Conservation (phyloP, 2,888 invertebrate genomes). For the Heterodera filipjevi region DNA sequence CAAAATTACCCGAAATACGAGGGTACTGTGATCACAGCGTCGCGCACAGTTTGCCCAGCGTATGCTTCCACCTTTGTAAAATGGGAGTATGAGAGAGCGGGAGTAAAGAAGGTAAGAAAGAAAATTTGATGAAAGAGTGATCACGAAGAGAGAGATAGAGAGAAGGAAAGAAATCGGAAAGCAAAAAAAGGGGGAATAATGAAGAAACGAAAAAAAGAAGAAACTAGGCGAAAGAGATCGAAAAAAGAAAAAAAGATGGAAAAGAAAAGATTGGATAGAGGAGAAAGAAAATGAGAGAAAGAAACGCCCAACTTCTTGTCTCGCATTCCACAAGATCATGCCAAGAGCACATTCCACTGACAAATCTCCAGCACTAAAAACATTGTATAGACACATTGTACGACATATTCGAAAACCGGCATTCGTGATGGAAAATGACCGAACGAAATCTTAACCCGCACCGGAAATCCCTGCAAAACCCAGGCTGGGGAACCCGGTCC, state of each 20-base stretch:
- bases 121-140: neutral
- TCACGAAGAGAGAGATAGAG: too few species aligned
- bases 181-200: slow-evolving; percentile 60
- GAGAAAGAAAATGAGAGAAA: too few species aligned
- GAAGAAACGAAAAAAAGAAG: neutral
- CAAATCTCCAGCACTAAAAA: slow-evolving; percentile 69
- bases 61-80: slow-evolving; percentile 75
- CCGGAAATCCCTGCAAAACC: too few species aligned
- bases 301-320: slow-evolving; percentile 75
- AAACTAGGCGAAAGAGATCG: too few species aligned
- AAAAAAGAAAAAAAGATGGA: neutral
- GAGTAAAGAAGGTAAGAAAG: neutral
- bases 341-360: slow-evolving; percentile 89
- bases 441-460: too few species aligned
- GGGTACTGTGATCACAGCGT: slow-evolving; percentile 92
- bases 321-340: slow-evolving; percentile 86
- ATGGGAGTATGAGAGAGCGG: neutral
- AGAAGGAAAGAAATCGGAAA: too few species aligned
- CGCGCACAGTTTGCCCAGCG: slow-evolving; percentile 83
- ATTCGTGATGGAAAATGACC: too few species aligned
- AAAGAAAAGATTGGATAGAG: too few species aligned
- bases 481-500: too few species aligned
- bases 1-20: slow-evolving; percentile 76
- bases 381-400: too few species aligned
- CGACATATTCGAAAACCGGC: too few species aligned